Evolutionary conservation across 2,797 vertebrate genomes (phyloP).

Genomic region (Carapus acus): DNA sequence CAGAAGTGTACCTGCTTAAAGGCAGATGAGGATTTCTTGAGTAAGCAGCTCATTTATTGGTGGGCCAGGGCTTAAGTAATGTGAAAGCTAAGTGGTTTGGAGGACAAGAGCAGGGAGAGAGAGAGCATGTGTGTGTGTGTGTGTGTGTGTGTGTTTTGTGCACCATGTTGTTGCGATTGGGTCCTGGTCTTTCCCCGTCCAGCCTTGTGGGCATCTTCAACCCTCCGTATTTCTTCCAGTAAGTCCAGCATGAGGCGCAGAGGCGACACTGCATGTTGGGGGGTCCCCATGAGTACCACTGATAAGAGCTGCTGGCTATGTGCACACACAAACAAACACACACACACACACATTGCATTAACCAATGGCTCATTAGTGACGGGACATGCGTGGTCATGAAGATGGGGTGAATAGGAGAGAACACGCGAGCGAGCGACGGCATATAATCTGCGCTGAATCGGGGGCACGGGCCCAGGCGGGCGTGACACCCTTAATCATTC

Average conservation of each 20-base stretch:
- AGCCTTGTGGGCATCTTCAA: constrained; percentile 97
- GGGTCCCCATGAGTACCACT: constrained; percentile 99
- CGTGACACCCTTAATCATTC: constrained; percentile 41
- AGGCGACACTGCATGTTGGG: constrained; percentile 98
- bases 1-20: too few species aligned
- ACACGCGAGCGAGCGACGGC: background rate
- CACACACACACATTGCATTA: background rate
- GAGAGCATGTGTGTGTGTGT: background rate
- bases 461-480: background rate
- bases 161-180: constrained; percentile 92
- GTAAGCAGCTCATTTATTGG: background rate
- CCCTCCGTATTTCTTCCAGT: constrained; percentile 99
- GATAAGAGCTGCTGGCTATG: constrained; percentile 93
- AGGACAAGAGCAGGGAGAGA: constrained; percentile 12
- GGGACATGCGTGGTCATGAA: constrained; percentile 13
- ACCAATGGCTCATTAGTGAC: constrained; percentile 7
- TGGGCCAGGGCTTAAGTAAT: background rate
- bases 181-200: constrained; percentile 93
- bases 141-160: constrained; percentile 4
- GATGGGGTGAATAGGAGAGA: background rate
- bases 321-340: constrained; percentile 32
- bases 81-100: constrained; percentile 11
- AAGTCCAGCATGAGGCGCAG: constrained; percentile 95
- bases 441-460: constrained; percentile 10
- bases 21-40: background rate